These are phyloP conservation scores for Stictonetta naevosa DNA, from an alignment of 2,113 vertebrate species.

Conservation along the genomic window DNA sequence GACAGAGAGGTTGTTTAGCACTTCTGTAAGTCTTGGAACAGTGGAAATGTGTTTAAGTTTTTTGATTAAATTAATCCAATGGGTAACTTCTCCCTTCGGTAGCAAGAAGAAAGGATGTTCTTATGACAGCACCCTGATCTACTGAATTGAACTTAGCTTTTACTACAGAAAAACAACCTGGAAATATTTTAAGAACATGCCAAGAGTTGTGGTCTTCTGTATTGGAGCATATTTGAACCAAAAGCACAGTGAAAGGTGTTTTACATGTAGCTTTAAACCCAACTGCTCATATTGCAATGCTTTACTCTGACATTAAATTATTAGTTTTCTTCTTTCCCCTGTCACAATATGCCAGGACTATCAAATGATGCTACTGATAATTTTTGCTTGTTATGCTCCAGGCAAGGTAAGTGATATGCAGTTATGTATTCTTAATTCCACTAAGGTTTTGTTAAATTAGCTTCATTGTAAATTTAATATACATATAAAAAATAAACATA, in stretches of 20 bases:
- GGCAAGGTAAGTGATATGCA: neutral
- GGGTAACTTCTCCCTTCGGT: neutral
- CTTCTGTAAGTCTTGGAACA: neutral
- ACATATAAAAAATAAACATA: no score
- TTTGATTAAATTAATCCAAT: neutral
- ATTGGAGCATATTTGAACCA: neutral
- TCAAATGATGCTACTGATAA: neutral
- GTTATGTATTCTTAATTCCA: neutral
- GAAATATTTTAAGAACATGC: neutral
- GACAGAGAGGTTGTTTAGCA: neutral
- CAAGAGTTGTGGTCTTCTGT: neutral
- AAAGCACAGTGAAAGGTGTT: neutral
- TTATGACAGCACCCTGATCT: neutral
- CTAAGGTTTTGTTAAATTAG: neutral
- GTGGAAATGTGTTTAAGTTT: neutral
- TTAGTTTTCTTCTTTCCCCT: neutral
- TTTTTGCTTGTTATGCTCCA: neutral
- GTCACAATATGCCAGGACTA: neutral
- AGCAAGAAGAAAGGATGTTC: neutral
- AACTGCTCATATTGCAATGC: neutral
- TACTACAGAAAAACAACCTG: no score
- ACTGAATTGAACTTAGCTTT: neutral
- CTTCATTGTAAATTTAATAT: neutral
- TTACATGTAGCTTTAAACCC: neutral
- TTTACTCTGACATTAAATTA: neutral